Evolutionary conservation across 30 jellyfish, hydroid and myxozoan genomes (phyloP).

Genomic region (Sanderia malayensis): DNA sequence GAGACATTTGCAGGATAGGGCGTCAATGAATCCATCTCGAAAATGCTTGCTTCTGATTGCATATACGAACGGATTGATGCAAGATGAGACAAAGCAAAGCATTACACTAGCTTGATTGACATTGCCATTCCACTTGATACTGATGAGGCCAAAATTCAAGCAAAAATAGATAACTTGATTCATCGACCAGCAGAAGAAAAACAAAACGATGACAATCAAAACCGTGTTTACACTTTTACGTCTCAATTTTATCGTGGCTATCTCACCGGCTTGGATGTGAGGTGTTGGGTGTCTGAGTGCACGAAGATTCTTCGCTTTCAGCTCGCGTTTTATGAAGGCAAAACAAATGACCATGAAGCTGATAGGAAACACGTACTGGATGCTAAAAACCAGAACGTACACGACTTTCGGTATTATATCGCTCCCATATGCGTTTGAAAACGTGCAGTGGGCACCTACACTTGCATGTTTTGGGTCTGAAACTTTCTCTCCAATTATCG

Average conservation of each 20-base stretch:
- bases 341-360: constrained; percentile 51
- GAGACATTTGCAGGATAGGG: background rate
- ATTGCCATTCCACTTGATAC: constrained; percentile 44
- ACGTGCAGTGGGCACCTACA: constrained; percentile 80
- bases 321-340: constrained; percentile 30
- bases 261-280: constrained; percentile 58
- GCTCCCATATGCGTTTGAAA: constrained; percentile 51
- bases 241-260: constrained; percentile 36
- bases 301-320: constrained; percentile 26
- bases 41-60: constrained; percentile 55
- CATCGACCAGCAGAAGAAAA: constrained; percentile 70
- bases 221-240: constrained; percentile 46
- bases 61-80: constrained; percentile 68
- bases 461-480: constrained; percentile 54
- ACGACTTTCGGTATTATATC: constrained; percentile 47
- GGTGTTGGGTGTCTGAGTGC: constrained; percentile 43
- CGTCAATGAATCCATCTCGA: constrained; percentile 45
- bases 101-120: constrained; percentile 58
- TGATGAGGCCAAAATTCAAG: constrained; percentile 51
- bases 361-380: constrained; percentile 63
- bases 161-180: constrained; percentile 65
- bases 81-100: constrained; percentile 63
- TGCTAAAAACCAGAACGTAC: constrained; percentile 34
- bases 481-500: constrained; percentile 59
- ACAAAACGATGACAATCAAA: constrained; percentile 53